phyloP scores from a whole-genome alignment of 2,797 vertebrate genomes.

The Lagodon rhomboides region DNA sequence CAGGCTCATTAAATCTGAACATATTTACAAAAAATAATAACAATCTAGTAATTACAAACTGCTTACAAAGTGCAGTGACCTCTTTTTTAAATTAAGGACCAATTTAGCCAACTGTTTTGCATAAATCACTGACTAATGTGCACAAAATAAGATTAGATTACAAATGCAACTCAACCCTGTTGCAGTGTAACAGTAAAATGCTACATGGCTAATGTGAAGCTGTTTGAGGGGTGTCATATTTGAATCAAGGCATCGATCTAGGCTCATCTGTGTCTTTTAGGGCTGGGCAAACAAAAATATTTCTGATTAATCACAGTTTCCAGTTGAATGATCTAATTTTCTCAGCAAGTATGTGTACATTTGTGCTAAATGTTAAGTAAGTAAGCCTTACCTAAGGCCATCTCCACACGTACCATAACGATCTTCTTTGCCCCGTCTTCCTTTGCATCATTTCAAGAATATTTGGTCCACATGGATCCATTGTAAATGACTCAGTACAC shows the following conservation, averaged over 20 bases:
- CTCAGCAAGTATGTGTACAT: too few relatives aligned
- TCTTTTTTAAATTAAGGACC: conserved; percentile 11
- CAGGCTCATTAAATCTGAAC: neutral
- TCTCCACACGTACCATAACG: too few relatives aligned
- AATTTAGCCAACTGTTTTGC: neutral
- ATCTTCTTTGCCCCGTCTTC: too few relatives aligned
- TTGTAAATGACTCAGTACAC: too few relatives aligned
- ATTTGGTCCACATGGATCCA: too few relatives aligned
- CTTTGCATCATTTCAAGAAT: too few relatives aligned
- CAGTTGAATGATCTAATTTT: neutral
- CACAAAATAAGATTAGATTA: conserved; percentile 3
- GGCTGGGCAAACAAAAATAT: neutral
- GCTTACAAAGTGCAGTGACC: neutral
- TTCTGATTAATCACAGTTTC: neutral
- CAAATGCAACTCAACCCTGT: neutral
- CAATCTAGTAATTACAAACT: neutral
- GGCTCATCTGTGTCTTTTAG: neutral
- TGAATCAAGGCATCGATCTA: neutral
- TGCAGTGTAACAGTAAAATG: neutral
- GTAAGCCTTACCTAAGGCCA: too few relatives aligned
- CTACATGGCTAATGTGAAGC: neutral
- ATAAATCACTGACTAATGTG: neutral
- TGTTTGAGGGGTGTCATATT: neutral
- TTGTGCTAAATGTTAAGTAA: too few relatives aligned
- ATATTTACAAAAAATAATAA: conserved; percentile 16